Base-by-base conservation (phyloP, 2,797 vertebrate genomes). In the Lutjanus argentimaculatus region DNA sequence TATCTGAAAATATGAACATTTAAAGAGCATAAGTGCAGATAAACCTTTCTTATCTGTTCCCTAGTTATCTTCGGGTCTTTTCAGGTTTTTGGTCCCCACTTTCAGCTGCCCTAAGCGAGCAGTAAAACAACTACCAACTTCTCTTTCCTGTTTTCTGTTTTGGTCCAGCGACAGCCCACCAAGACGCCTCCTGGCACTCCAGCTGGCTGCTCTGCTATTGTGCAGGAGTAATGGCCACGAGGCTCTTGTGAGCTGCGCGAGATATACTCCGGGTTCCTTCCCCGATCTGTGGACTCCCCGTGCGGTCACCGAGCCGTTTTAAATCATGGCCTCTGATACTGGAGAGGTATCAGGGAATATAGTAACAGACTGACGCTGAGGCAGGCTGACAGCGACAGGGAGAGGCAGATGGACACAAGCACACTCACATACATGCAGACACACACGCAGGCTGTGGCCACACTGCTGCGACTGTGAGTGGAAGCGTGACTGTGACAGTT, bases 401-500 rank as follows among this genome's bases (percentile, higher is more conserved):
- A 82, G 83, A 83, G 85, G 77, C 89, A 91, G 89, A 91, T 88
- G 85, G 85, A 83, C 89, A 74, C 66, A 61, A 51, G 73, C 30
- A 53, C 58, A 71, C 58, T 19, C 68, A 85, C 58, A 63, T 36
- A 70, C 64, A 80, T 45, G 61, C 49, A 79, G 25, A 70, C 43
- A 61, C 49, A 57, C 40, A 55, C 55, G 40, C 12, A 57, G 49
- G 46, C 80, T 73, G 65, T 66, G 74, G 58, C 66, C 88, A 87
- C 81, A 77, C 70, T 80, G 75, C 82, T 92, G 91, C 72, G 86
- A 87, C 84, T 81, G 80, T 80, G 90, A 92, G 89, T 86, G 86
- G 89, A 90, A 90, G 89, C 88, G 30, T 90, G 91, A 93, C 91
- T 93, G 88, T 93, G 91, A 92, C 92, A 91, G 90, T 91, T 90